phyloP scores from a whole-genome alignment of 1,140 invertebrate genomes.

The Nasonia longicornis region DNA sequence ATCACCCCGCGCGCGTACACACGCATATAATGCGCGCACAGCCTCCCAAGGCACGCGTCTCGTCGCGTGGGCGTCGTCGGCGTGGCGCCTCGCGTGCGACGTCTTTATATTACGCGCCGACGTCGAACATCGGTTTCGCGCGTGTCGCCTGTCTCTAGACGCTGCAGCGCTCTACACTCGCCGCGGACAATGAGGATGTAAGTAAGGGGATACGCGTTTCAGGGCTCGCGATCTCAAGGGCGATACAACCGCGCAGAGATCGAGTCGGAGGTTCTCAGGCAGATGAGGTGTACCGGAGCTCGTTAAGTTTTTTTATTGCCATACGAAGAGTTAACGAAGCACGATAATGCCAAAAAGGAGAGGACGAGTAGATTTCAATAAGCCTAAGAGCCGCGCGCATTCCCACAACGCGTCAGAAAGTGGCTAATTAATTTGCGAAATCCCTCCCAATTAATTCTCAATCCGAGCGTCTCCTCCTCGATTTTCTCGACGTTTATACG shows the following conservation, averaged over 20 bases:
- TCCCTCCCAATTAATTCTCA: slow-evolving; percentile 38
- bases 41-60: neutral
- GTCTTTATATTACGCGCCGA: slow-evolving; percentile 23
- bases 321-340: neutral
- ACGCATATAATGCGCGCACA: neutral
- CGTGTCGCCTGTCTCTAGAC: slow-evolving; percentile 18
- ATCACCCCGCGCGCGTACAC: neutral
- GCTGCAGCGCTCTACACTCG: neutral
- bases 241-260: neutral
- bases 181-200: slow-evolving; percentile 27
- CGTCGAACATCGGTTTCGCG: slow-evolving; percentile 31
- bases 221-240: slow-evolving; percentile 18
- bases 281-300: neutral
- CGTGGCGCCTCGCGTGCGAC: slow-evolving; percentile 31
- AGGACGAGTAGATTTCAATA: neutral
- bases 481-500: slow-evolving; percentile 20
- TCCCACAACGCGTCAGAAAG: neutral
- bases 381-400: neutral
- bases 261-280: neutral
- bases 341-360: neutral
- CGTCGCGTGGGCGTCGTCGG: slow-evolving; percentile 34
- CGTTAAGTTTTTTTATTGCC: neutral
- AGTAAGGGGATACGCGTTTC: slow-evolving; percentile 9
- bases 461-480: neutral
- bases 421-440: slow-evolving; percentile 41